Evolutionary conservation across 2,888 invertebrate genomes (phyloP), one percentile per base, ranked within the genome.

Genomic region (Aspidapion aeneum): DNA sequence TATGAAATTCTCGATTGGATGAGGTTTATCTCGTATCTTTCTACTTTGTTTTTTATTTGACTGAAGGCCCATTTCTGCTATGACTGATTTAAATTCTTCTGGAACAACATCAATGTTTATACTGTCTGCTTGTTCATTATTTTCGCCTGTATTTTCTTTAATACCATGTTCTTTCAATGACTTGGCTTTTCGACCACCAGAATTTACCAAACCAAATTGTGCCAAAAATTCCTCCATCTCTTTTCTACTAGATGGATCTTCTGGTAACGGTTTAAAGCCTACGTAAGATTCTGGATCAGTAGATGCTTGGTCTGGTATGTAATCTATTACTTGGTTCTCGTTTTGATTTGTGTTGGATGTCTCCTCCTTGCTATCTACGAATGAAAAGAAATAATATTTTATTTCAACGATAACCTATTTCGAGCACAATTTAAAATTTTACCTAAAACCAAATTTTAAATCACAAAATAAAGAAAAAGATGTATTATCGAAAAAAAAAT

Each of bases 201-300:
- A 73, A 50, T 76, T 75, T 20, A 80, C 66, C 21, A 79, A 67
- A 9, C 80, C 81, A 70, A 79, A 81, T 17, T 73, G 70, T 2
- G 76, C 74, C 35, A 80, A 68, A 49, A 79, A 71, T 18, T 74
- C 75, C 60, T 78, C 76, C 79, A 81, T 80, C 56, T 80, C 79
- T 57, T 74, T 69, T 56, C 77, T 73, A 18, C 72, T 68, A 1
- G 69, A 63, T 0, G 70, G 71, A 64, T 73, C 73, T 17, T 75
- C 74, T 7, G 81, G 81, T 35, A 81, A 68, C 1, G 81, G 80
- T 73, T 81, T 81, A 60, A 81, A 81, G 17, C 75, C 74, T 1
- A 72, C 58, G 62, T 79, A 81, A 1, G 79, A 77, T 57, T 77
- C 74, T 3, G 78, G 76, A 57, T 71, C 71, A 7, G 75, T 73